Base-by-base conservation (phyloP, 1,140 invertebrate species). In the Papilio machaon region DNA sequence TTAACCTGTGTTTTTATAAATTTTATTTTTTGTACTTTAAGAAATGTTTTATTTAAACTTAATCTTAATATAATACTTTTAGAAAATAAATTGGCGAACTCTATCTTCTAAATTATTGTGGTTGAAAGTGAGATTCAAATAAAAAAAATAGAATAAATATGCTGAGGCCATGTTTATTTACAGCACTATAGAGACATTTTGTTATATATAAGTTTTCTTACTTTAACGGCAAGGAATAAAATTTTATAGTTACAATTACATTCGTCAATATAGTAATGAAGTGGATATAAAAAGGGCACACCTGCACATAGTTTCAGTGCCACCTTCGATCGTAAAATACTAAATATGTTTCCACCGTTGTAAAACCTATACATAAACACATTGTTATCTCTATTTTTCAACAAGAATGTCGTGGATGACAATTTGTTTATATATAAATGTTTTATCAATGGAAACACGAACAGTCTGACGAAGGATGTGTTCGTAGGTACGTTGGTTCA, bases 401-500 rank as follows among this genome's bases (percentile, higher is more conserved):
- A 7, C 7, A 0, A 19, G 5, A 58, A 19, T 58, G 17, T 19
- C 7, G 19, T 6, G 17, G 54, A 58, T 19, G n/a, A 58, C 54
- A 54, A 54, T 58, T 19, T 52, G 49, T 19, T 58, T 58, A 6
- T n/a, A 58, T 58, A 58, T 2, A 58, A 19, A 7, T 19, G 17
- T 54, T 54, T n/a, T 6, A 17, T 19, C n/a, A 8, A n/a, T n/a
- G 8, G 90, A 85, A 89, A 84, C 82, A 78, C 80, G 83, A 79
- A 80, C 82, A 67, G 81, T 83, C 80, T 89, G 88, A 91, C 88
- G 89, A 85, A 89, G 88, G 89, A 86, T 85, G 83, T 81, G 88
- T 85, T 87, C 83, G 85, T 82, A 43, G 38, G 38, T 43, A 82
- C 85, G 83, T 87, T 87, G 84, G 80, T 86, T 86, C 87, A 81